A percentile compares a stretch with the other conserved stretches of the same genome.
These are phyloP conservation scores for Bugula neritina DNA, from an alignment of 2,888 invertebrate genomes.

Conservation along the genomic window DNA sequence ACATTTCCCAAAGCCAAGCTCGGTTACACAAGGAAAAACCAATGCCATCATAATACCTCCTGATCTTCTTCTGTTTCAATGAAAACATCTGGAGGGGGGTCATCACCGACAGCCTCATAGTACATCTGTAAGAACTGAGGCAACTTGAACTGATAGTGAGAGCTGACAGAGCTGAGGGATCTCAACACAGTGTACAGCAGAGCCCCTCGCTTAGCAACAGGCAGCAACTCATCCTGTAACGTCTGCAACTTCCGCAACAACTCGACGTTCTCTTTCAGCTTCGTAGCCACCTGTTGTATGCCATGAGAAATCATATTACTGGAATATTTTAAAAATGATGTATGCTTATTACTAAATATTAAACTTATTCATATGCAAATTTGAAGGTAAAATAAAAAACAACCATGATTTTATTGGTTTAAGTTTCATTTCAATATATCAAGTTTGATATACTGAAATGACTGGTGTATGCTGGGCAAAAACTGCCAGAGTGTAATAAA, in stretches of 20 bases:
- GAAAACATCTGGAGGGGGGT: slow-evolving; percentile 38
- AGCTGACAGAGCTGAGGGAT: slow-evolving; percentile 40
- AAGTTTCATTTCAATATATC: too few relatives aligned
- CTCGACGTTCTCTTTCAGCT: slow-evolving; percentile 38
- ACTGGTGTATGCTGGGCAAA: too few relatives aligned
- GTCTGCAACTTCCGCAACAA: slow-evolving; percentile 43
- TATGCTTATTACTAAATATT: too few relatives aligned
- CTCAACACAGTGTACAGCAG: slow-evolving; percentile 46
- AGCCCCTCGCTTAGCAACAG: slow-evolving; percentile 45
- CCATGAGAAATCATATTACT: too few relatives aligned
- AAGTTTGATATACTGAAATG: too few relatives aligned
- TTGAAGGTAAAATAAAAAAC: too few relatives aligned
- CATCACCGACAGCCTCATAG: slow-evolving; percentile 49
- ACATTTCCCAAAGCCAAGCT: too few relatives aligned
- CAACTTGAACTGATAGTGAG: slow-evolving; percentile 49
- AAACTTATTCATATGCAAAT: too few relatives aligned
- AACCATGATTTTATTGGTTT: too few relatives aligned
- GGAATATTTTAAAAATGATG: too few relatives aligned
- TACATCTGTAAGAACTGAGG: slow-evolving; percentile 46
- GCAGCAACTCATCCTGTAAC: slow-evolving; percentile 46
- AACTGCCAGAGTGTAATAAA: too few relatives aligned
- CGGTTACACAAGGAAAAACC: too few relatives aligned
- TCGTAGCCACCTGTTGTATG: slow-evolving; percentile 36
- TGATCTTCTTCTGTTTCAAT: slow-evolving; percentile 30
- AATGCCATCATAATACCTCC: slow-evolving; percentile 32